phyloP scores from a whole-genome alignment of 92 coral and sea anemone genomes.

The Phenganax subtilis region DNA sequence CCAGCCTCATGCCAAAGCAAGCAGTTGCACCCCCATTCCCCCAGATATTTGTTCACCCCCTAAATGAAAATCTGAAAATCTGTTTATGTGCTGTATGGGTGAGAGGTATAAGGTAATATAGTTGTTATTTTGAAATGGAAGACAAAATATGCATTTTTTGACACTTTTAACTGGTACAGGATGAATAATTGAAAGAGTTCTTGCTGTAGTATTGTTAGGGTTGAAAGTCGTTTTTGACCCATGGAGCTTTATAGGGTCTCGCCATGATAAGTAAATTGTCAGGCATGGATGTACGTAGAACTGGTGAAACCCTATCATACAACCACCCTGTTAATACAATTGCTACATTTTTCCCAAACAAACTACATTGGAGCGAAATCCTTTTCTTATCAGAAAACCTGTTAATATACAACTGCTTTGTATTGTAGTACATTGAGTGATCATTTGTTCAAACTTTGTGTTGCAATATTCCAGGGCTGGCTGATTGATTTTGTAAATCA shows the following conservation, averaged over 20 bases:
- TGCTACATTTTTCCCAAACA: too few species aligned
- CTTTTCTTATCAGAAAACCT: not conserved
- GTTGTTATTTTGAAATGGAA: not conserved
- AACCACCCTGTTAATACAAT: too few species aligned
- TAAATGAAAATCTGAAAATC: too few species aligned
- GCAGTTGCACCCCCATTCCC: too few species aligned
- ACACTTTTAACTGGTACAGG: too few species aligned
- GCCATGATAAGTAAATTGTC: not conserved
- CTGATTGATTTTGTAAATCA: slow-evolving; percentile 90
- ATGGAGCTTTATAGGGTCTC: not conserved
- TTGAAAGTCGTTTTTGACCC: not conserved
- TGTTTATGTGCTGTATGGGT: not conserved
- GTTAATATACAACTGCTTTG: not conserved
- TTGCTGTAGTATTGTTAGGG: too few species aligned
- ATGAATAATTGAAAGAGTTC: too few species aligned
- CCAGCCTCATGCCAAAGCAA: too few species aligned
- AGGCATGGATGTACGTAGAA: not conserved
- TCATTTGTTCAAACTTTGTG: not conserved
- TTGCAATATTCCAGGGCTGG: slow-evolving; percentile 65
- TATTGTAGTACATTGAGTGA: not conserved
- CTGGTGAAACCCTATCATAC: not conserved
- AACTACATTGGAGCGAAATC: too few species aligned
- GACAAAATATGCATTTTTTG: too few species aligned
- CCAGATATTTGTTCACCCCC: too few species aligned
- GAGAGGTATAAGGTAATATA: not conserved